phyloP scores from a whole-genome alignment of 2,797 vertebrate genomes.

The Gila robusta region DNA sequence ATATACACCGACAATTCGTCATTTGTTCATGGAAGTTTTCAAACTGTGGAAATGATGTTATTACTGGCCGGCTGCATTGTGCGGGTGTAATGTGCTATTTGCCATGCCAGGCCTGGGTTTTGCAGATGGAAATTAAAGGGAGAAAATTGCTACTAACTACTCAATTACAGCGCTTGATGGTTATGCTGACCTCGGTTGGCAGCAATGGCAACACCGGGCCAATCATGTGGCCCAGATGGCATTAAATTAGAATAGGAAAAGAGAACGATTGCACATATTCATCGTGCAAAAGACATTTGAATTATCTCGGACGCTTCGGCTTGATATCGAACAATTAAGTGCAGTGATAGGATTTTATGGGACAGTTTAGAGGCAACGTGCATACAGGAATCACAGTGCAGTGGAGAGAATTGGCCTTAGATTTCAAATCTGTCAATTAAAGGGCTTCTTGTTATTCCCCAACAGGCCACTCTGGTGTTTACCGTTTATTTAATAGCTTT shows the following conservation, averaged over 20 bases:
- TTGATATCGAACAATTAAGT: constrained; percentile 88
- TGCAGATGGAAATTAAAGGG: constrained; percentile 85
- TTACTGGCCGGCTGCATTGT: constrained; percentile 80
- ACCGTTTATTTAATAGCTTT: constrained; percentile 25
- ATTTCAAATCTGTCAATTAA: constrained; percentile 83
- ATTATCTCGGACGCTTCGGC: constrained; percentile 83
- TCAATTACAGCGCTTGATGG: constrained; percentile 87
- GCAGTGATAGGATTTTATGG: constrained; percentile 81
- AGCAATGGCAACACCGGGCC: constrained; percentile 83
- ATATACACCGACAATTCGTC: constrained; percentile 73
- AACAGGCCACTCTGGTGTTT: constrained; percentile 54
- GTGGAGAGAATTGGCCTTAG: constrained; percentile 70
- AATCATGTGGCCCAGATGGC: constrained; percentile 83
- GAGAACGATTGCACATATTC: constrained; percentile 85
- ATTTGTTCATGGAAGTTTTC: constrained; percentile 84
- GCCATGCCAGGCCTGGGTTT: constrained; percentile 83
- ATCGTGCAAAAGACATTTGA: constrained; percentile 83
- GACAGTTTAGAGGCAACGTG: constrained; percentile 80
- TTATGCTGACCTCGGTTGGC: constrained; percentile 83
- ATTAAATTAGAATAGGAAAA: constrained; percentile 86
- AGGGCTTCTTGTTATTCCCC: constrained; percentile 69
- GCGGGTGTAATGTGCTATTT: constrained; percentile 85
- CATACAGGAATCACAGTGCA: constrained; percentile 67
- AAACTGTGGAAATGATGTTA: constrained; percentile 84
- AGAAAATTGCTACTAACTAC: constrained; percentile 88